Evolutionary conservation across 2,113 vertebrate genomes (phyloP).

Genomic region (Chloebia gouldiae): DNA sequence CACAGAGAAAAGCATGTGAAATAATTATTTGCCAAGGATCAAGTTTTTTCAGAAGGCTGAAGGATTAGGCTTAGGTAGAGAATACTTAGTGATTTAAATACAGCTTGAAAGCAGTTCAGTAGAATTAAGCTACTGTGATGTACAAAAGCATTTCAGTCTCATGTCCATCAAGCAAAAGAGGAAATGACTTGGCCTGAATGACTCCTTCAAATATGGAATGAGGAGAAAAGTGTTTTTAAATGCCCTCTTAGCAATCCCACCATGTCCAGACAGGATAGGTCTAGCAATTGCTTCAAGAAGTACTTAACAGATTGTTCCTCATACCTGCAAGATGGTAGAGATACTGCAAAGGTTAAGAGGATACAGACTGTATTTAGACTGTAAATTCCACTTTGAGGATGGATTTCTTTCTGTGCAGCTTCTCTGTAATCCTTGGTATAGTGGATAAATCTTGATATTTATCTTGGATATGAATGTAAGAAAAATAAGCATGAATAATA

Average conservation of each 20-base stretch:
- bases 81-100: not conserved
- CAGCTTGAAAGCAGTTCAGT: not conserved
- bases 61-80: not conserved
- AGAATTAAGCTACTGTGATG: not conserved
- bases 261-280: not conserved
- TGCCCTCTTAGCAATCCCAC: not conserved
- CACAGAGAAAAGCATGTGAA: not conserved
- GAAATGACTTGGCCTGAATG: not conserved
- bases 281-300: not conserved
- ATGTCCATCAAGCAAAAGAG: not conserved
- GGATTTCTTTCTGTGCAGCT: not conserved
- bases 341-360: not conserved
- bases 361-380: not conserved
- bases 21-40: not conserved
- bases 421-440: not conserved
- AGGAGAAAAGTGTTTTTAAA: not conserved
- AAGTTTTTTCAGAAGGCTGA: not conserved
- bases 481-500: not conserved
- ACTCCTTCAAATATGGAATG: not conserved
- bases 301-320: not conserved
- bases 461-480: not conserved
- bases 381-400: not conserved
- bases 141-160: fast-evolving
- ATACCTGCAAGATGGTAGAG: not conserved
- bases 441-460: not conserved